These are phyloP conservation scores for Rhinolophus sinicus DNA, from an alignment of 2,113 vertebrate species.

Conservation along the genomic window DNA sequence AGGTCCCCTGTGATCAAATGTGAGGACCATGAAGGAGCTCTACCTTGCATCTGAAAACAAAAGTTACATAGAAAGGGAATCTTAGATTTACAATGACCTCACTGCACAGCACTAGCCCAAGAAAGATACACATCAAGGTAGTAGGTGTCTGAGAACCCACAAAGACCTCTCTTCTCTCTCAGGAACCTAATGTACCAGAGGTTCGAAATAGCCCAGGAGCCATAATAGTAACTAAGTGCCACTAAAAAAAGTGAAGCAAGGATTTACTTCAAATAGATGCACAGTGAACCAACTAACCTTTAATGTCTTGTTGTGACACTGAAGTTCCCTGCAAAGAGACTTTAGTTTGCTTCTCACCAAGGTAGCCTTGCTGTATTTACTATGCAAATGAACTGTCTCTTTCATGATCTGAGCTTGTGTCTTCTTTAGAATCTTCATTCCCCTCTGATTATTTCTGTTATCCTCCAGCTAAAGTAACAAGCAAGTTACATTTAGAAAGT, in stretches of 20 bases:
- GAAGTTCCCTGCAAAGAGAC: slow-evolving; percentile 97
- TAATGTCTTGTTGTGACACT: slow-evolving; percentile 98
- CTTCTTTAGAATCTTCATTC: slow-evolving; percentile 97
- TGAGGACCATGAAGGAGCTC: background rate
- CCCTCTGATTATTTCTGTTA: slow-evolving; percentile 96
- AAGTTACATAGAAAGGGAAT: background rate
- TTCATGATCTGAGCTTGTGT: slow-evolving; percentile 97
- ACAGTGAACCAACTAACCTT: slow-evolving; percentile 90
- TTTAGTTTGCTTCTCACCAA: slow-evolving; percentile 98
- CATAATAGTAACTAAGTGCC: background rate
- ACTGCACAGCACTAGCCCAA: background rate
- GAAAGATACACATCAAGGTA: background rate
- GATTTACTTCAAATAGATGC: too few species aligned
- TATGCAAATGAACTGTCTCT: slow-evolving; percentile 97
- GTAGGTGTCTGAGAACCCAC: background rate
- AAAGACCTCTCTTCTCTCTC: background rate
- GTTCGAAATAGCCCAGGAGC: too few species aligned
- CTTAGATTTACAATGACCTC: background rate
- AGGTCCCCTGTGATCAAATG: background rate
- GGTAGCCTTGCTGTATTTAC: slow-evolving; percentile 98
- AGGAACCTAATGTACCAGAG: too few species aligned
- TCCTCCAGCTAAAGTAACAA: slow-evolving; percentile 93
- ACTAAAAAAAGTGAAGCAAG: background rate
- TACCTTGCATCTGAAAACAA: background rate
- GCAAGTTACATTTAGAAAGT: background rate